phyloP scores from a whole-genome alignment of 2,797 vertebrate species.

The Sebastes elongatus region DNA sequence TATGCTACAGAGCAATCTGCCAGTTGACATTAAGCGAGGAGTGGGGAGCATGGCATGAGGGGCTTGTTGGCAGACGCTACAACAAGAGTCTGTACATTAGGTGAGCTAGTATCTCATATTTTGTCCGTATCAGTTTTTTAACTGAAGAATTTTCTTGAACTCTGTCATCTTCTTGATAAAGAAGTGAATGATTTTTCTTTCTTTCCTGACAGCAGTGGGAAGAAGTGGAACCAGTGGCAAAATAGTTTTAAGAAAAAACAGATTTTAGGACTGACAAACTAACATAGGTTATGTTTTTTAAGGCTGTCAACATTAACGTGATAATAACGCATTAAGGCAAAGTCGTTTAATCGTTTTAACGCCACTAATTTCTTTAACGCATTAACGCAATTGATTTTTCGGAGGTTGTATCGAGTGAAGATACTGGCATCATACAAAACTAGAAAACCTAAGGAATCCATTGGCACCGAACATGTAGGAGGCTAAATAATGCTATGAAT shows the following conservation, averaged over 20 bases:
- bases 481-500: too few relatives aligned
- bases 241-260: not conserved
- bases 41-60: not conserved
- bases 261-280: not conserved
- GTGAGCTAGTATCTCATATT: too few relatives aligned
- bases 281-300: not conserved
- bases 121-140: not conserved
- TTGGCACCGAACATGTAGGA: too few relatives aligned
- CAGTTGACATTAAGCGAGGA: slow-evolving; percentile 9
- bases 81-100: not conserved
- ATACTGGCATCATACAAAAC: too few relatives aligned
- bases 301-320: too few relatives aligned
- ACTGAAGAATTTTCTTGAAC: too few relatives aligned
- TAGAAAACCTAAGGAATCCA: too few relatives aligned
- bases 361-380: too few relatives aligned
- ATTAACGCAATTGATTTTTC: not conserved
- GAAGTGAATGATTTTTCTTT: not conserved
- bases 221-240: not conserved
- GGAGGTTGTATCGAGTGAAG: too few relatives aligned
- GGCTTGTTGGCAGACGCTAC: not conserved
- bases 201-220: not conserved
- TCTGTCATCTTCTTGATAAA: not conserved
- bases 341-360: too few relatives aligned
- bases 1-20: not conserved
- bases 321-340: too few relatives aligned